Percentiles rank a stretch among this genome's conserved stretches.
Conservation (phyloP, 1,140 invertebrate species). For the Chelonus insularis region DNA sequence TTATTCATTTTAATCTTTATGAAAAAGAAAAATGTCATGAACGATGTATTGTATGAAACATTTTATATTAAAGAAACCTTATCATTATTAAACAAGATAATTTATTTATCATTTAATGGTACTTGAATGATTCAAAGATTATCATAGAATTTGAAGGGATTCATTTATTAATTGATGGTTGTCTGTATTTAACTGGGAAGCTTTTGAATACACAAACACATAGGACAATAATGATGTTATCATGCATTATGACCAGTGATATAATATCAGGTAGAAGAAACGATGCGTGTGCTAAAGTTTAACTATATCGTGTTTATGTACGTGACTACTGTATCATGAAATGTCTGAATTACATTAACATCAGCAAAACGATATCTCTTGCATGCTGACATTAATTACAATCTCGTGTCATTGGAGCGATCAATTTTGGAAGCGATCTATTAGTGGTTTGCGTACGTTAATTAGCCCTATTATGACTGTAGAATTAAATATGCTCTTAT, state of each 20-base stretch:
- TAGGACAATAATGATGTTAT: background rate
- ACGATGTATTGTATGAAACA: too few relatives aligned
- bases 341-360: background rate
- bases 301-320: background rate
- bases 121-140: too few relatives aligned
- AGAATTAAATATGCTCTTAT: too few relatives aligned
- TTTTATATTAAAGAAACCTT: too few relatives aligned
- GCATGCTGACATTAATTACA: conserved; percentile 9
- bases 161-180: too few relatives aligned
- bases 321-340: background rate
- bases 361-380: background rate
- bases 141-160: too few relatives aligned
- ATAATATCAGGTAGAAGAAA: background rate
- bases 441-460: background rate
- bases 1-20: too few relatives aligned
- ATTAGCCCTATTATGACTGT: background rate
- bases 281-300: conserved; percentile 3
- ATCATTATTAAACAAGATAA: too few relatives aligned
- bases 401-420: background rate
- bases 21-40: too few relatives aligned
- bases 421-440: background rate
- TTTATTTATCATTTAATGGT: too few relatives aligned
- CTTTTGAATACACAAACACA: background rate
- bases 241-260: background rate
- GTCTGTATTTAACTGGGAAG: too few relatives aligned